Conservation (phyloP, 1,140 invertebrate species). For the Penaeus vannamei region DNA sequence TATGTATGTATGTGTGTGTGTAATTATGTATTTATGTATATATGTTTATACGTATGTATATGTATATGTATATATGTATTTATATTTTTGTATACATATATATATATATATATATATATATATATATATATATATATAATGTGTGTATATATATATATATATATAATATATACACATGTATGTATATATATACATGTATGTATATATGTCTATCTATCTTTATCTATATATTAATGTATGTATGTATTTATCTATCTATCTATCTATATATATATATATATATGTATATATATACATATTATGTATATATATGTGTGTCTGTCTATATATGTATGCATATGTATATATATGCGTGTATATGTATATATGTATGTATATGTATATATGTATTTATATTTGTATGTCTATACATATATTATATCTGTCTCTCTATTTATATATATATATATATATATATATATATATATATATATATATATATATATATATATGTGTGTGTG, state of each 20-base stretch:
- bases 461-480: conserved; percentile 42
- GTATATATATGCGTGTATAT: background rate
- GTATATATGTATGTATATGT: no score
- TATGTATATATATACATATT: conserved; percentile 42
- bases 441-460: conserved; percentile 37
- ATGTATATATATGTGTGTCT: background rate
- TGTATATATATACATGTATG: background rate
- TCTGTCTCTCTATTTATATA: background rate
- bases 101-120: conserved; percentile 38
- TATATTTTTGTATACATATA: background rate
- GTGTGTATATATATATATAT: conserved; percentile 16
- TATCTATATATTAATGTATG: no score
- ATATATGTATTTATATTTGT: conserved; percentile 1
- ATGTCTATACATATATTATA: background rate
- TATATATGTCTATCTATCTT: no score
- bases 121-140: conserved; percentile 44
- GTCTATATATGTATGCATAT: background rate
- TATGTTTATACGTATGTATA: conserved; percentile 40
- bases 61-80: conserved; percentile 34
- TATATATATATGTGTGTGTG: conserved; percentile 39
- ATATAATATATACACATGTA: background rate
- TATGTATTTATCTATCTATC: conserved; percentile 17
- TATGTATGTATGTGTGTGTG: conserved; percentile 24
- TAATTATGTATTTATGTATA: conserved; percentile 32
- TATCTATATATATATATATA: conserved; percentile 42